Conservation (phyloP, 2,797 vertebrate species). For the Falco cherrug region DNA sequence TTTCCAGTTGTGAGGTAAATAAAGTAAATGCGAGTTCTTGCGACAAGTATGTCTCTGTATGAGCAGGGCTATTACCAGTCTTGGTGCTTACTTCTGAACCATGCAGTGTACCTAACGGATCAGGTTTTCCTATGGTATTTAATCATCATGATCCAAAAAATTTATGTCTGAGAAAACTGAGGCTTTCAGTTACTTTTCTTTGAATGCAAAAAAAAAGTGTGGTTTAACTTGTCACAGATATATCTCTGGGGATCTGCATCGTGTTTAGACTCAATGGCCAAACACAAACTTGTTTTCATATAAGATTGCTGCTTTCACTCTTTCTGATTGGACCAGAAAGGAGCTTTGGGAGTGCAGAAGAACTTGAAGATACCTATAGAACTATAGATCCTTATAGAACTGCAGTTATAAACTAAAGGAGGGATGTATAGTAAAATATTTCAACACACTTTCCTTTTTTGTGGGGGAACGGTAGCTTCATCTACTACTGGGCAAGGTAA, state of each 20-base stretch:
- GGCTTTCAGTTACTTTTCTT: background rate
- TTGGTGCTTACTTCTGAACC: background rate
- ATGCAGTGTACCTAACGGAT: background rate
- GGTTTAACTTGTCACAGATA: background rate
- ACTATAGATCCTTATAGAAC: background rate
- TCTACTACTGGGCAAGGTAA: background rate
- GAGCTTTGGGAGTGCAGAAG: background rate
- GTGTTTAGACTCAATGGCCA: background rate
- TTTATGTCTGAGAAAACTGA: slow-evolving; percentile 1
- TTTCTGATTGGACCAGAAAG: background rate
- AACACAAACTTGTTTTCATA: background rate
- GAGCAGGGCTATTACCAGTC: background rate
- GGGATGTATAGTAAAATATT: background rate
- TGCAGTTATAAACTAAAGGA: background rate
- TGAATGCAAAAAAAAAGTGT: background rate
- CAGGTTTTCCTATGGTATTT: background rate
- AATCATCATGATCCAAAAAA: background rate
- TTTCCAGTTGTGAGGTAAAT: background rate
- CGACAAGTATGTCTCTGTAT: background rate
- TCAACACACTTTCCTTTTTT: background rate
- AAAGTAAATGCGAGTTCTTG: background rate
- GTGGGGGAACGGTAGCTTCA: background rate
- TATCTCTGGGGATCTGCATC: background rate
- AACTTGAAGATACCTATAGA: background rate
- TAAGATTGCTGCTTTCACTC: background rate